Conservation (phyloP, 2,888 invertebrate species). For the Pterostichus madidus region DNA sequence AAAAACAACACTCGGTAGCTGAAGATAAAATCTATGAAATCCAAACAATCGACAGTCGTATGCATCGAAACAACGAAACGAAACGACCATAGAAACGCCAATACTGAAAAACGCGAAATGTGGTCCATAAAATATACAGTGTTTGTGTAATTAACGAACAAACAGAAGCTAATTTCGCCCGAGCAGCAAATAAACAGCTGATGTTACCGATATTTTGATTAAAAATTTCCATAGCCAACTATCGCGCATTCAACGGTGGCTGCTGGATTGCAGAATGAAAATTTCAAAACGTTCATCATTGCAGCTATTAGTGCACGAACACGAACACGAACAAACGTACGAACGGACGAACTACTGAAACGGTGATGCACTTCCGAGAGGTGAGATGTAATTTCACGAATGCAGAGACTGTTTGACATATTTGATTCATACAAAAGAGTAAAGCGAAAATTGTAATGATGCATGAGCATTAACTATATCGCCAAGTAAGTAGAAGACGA, state of each 20-base stretch:
- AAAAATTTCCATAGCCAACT: conserved; percentile 60
- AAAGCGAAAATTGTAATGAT: too few relatives aligned
- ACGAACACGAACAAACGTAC: background rate
- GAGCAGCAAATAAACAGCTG: conserved; percentile 60
- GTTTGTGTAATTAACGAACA: conserved; percentile 59
- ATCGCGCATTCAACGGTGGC: background rate
- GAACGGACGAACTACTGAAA: background rate
- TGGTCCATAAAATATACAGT: conserved; percentile 49
- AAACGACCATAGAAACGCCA: conserved; percentile 4
- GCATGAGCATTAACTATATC: too few relatives aligned
- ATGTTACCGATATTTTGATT: conserved; percentile 65
- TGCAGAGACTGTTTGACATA: background rate
- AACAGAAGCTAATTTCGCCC: conserved; percentile 55
- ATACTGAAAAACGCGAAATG: conserved; percentile 31
- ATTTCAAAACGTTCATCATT: conserved; percentile 38
- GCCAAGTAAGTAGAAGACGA: too few relatives aligned
- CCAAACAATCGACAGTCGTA: conserved; percentile 12
- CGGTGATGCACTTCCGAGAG: background rate
- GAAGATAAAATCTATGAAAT: conserved; percentile 51
- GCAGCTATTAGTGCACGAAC: background rate
- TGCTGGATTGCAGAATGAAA: conserved; percentile 1
- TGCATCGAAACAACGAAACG: background rate
- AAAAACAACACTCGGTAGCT: background rate
- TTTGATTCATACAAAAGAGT: too few relatives aligned
- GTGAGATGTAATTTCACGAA: conserved; percentile 11